Evolutionary conservation across 1,140 invertebrate genomes (phyloP).

Genomic region (Nasonia longicornis): DNA sequence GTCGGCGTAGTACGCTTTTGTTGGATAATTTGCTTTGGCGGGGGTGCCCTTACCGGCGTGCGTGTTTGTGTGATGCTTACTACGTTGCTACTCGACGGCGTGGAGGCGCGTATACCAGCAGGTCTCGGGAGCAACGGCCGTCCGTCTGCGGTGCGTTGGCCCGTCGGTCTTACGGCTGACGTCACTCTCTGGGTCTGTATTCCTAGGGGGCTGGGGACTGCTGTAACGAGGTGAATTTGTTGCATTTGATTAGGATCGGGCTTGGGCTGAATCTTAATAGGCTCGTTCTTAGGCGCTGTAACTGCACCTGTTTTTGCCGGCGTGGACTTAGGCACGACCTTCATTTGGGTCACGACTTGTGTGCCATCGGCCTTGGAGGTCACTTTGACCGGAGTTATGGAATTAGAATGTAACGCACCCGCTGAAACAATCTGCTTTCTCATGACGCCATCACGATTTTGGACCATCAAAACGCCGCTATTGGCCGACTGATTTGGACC

Average conservation of each 20-base stretch:
- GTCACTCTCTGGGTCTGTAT: slow-evolving; percentile 58
- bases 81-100: background rate
- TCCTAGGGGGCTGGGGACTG: slow-evolving; percentile 57
- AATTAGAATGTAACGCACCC: slow-evolving; percentile 55
- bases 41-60: slow-evolving; percentile 23
- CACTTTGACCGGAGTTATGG: slow-evolving; percentile 64
- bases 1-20: slow-evolving; percentile 19
- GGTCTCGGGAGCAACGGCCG: slow-evolving; percentile 63
- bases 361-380: slow-evolving; percentile 65
- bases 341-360: slow-evolving; percentile 67
- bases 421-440: slow-evolving; percentile 63
- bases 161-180: slow-evolving; percentile 34
- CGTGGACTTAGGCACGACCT: slow-evolving; percentile 61
- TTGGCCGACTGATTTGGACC: slow-evolving; percentile 50
- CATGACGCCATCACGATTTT: slow-evolving; percentile 61
- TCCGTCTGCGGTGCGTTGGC: slow-evolving; percentile 54
- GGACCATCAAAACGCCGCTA: slow-evolving; percentile 63
- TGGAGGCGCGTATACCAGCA: slow-evolving; percentile 11
- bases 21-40: slow-evolving; percentile 18
- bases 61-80: slow-evolving; percentile 24
- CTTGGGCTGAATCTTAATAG: slow-evolving; percentile 67
- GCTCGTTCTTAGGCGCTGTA: slow-evolving; percentile 59
- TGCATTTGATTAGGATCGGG: slow-evolving; percentile 65
- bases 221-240: slow-evolving; percentile 66
- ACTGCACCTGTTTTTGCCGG: slow-evolving; percentile 54